Percentiles rank a stretch among this genome's conserved stretches.
Evolutionary conservation across 2,888 invertebrate genomes (phyloP).

Genomic region (Spilosoma lubricipeda): DNA sequence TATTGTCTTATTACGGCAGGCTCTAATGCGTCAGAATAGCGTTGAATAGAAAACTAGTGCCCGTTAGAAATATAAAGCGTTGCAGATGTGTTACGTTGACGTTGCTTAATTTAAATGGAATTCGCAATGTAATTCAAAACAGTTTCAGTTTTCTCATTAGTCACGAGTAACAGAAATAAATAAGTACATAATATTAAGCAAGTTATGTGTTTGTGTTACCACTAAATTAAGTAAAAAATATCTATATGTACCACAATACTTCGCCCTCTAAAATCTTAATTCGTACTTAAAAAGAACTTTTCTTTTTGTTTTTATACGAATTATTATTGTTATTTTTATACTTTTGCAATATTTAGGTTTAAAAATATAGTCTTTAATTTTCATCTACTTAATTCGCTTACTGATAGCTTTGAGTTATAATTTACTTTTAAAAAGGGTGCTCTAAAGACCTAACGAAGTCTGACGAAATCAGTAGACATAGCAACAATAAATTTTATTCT

Average conservation of each 20-base stretch:
- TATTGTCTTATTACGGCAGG: slow-evolving; percentile 66
- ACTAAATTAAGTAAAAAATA: background rate
- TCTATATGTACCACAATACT: background rate
- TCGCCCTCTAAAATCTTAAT: background rate
- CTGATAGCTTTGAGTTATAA: too few species aligned
- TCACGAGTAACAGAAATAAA: background rate
- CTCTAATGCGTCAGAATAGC: slow-evolving; percentile 54
- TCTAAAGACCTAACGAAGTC: background rate
- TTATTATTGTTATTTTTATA: too few species aligned
- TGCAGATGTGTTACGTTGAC: slow-evolving; percentile 3
- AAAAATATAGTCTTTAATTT: too few species aligned
- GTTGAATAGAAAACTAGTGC: slow-evolving; percentile 50
- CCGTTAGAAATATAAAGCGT: slow-evolving; percentile 25
- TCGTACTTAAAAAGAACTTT: too few species aligned
- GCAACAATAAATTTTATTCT: too few species aligned
- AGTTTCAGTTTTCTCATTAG: background rate
- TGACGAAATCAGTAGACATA: background rate
- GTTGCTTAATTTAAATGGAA: background rate
- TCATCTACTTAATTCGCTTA: too few species aligned
- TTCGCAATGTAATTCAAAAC: background rate
- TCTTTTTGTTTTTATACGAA: too few species aligned
- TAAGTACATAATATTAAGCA: background rate
- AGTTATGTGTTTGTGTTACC: background rate
- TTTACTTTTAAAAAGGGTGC: too few species aligned
- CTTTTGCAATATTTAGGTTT: too few species aligned